Percentiles rank a stretch among this genome's conserved stretches.
These are phyloP conservation scores for Sus scrofa DNA, from an alignment of 2,113 vertebrate species.

Conservation along the genomic window T2T-Sscrofa CM000818.6:112210001-112210500, in stretches of 20 bases:
- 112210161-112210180: not conserved
- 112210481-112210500: constrained; percentile 1
- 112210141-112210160: not conserved
- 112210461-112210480: not conserved
- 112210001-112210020: not conserved
- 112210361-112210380: not conserved
- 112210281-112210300: not conserved
- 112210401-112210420: constrained; percentile 35
- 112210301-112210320: not conserved
- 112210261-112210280: not conserved
- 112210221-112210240: not conserved
- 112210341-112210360: not conserved
- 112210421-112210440: constrained; percentile 10
- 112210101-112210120: not conserved
- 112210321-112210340: not conserved
- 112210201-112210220: not conserved
- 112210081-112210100: not conserved
- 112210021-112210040: not conserved
- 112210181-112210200: not conserved
- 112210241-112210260: not conserved
- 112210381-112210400: not conserved
- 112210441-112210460: constrained; percentile 30
- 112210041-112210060: not conserved
- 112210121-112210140: not conserved
- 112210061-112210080: not conserved